Evolutionary conservation across 2,113 vertebrate genomes (phyloP), one percentile per base, ranked within the genome.

Genomic region (Paratilapia polleni): DNA sequence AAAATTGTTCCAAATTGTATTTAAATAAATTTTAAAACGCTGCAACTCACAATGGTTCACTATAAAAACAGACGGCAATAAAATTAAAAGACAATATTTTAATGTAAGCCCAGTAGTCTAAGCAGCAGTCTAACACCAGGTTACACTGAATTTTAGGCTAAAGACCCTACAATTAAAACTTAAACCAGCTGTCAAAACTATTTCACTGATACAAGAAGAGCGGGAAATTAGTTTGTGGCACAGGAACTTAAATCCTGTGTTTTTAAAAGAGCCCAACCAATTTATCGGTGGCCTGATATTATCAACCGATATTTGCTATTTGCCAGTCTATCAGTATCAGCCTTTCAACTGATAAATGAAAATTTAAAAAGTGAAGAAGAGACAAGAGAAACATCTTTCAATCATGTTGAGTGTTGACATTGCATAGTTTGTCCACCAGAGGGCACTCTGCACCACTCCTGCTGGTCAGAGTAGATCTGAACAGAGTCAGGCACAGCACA

Each of bases 401-500:
- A 43, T 4, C 38, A 1, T 5, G 8, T 47, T 68, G 41, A 49
- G 22, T 68, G 41, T 14, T 12, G 5, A 47, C 26, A 26, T 49
- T 0, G 14, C 47, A 24, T 19, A 47, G 26, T 68, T 24, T 49
- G 64, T 17, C 38, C 63, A 43, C n/a, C 36, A 66, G 63, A 1
- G n/a, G 38, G 38, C 1, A 4, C 0, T 68, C 41, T 68, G 41
- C 63, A 66, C 2, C 0, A 1, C 26, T 8, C 22, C 22, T 47
- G 38, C 26, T 68, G 22, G 64, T 68, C n/a, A n/a, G n/a, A 47
- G n/a, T 13, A 26, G 41, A 26, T 26, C 64, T 11, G 22, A 68
- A 38, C 38, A 47, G 22, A 24, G n/a, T 66, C 43, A 0, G 38
- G 63, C 4, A 66, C n/a, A 66, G 8, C 0, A 0, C 41, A 36